A percentile compares a stretch with the other conserved stretches of the same genome.
Conservation (phyloP, 2,888 invertebrate genomes). For the Himalopsyche kuldschensis region DNA sequence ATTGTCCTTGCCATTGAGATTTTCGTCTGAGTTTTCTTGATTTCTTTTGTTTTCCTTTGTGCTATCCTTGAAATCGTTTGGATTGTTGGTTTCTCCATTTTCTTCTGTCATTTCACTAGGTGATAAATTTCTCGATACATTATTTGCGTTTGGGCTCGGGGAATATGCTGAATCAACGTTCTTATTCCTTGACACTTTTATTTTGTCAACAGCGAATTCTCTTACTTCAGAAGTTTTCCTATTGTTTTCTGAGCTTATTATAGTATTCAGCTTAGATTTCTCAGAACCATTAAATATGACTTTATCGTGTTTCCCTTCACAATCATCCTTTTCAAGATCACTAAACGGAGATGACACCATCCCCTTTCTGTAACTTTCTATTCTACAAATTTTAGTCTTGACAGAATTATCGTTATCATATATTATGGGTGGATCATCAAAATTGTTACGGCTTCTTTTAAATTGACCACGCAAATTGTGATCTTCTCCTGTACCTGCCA, state of each 20-base stretch:
- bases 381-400: constrained; percentile 56
- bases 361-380: constrained; percentile 58
- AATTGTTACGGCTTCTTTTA: constrained; percentile 46
- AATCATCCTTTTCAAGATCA: constrained; percentile 16
- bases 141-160: constrained; percentile 40
- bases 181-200: constrained; percentile 50
- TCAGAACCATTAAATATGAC: constrained; percentile 13
- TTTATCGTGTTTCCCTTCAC: constrained; percentile 15
- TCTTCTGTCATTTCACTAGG: constrained; percentile 35
- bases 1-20: not conserved
- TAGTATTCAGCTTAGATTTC: constrained; percentile 2
- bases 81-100: constrained; percentile 43
- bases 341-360: constrained; percentile 53
- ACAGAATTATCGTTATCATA: constrained; percentile 57
- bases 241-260: constrained; percentile 8
- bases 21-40: not conserved
- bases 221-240: not conserved
- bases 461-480: constrained; percentile 55
- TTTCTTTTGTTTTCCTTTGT: not conserved
- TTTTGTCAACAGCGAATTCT: not conserved
- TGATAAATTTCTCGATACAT: not conserved
- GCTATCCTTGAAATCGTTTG: not conserved
- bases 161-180: constrained; percentile 52
- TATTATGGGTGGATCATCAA: constrained; percentile 54
- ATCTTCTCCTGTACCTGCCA: constrained; percentile 69